Evolutionary conservation across 30 jellyfish, hydroid and myxozoan genomes (phyloP), one percentile per base, ranked within the genome.

Genomic region (Aurelia sp.): DNA sequence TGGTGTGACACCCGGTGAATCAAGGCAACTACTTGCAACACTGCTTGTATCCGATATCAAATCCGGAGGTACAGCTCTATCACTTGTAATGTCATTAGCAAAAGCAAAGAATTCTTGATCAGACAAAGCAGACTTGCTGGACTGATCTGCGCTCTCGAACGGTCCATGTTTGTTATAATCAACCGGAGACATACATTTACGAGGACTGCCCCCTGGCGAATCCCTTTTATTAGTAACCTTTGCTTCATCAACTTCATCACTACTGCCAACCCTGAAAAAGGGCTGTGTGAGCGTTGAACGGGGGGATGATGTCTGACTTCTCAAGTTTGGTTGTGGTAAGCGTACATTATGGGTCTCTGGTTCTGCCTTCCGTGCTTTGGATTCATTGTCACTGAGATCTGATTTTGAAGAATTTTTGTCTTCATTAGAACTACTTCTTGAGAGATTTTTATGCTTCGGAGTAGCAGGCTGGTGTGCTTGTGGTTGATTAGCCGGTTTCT

Each of bases 1-100:
- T 13, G 97, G 97, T 8, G 97, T 90, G 19, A 74, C 66, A 18
- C 81, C 74, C 4, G 97, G 97, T 16, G 97, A 90, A 35, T 75
- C 89, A 59, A 78, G 30, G 35, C 96, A 52, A 57, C 96, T 76
- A 40, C 93, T 62, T 3, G 85, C 64, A 15, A 69, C 78, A 72
- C 89, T 76, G 69, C 91, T 81, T 5, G 91, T 75, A 40, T 90
- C 97, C 18, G 97, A 90, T 44, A 78, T 41, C 18, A 81, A 59
- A 58, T 90, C 97, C 24, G 87, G 90, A 12, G 87, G 73, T 5
- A 53, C 76, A n/a, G 70, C 9, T 35, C 48, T 62, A 16, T 58
- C 81, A 33, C 27, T 72, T 72, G 63, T 53, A 3, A 30, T 9
- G 15, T 77, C 87, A 16, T 51, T 57, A 13, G 53, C 31, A 61